These are phyloP conservation scores for Cyrtorhinus lividipennis DNA, from an alignment of 1,140 invertebrate genomes.

Conservation along the genomic window DNA sequence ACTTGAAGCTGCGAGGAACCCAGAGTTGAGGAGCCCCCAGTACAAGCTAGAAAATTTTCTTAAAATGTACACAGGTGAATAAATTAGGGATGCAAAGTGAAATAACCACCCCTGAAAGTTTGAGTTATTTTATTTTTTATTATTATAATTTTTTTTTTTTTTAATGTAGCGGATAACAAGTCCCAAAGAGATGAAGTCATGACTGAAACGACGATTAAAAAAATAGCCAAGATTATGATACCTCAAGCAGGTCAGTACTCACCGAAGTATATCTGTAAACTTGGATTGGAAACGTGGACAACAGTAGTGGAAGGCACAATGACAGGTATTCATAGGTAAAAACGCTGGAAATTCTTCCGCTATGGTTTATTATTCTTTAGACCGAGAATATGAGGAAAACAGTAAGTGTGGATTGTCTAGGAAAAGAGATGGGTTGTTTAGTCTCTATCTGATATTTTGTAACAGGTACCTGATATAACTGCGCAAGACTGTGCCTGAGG, in stretches of 20 bases:
- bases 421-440: too few species aligned
- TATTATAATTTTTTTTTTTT: too few species aligned
- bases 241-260: constrained; percentile 35
- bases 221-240: constrained; percentile 32
- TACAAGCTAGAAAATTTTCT: constrained; percentile 35
- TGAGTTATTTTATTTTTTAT: neutral
- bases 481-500: too few species aligned
- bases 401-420: too few species aligned
- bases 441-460: too few species aligned
- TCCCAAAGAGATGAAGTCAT: constrained; percentile 44
- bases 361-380: too few species aligned
- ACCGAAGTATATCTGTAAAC: constrained; percentile 34
- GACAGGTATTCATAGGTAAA: constrained; percentile 38
- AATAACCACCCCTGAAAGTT: neutral
- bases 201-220: constrained; percentile 32
- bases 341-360: too few species aligned
- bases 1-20: constrained; percentile 34
- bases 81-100: too few species aligned
- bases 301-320: constrained; percentile 39
- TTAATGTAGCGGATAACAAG: too few species aligned
- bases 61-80: neutral
- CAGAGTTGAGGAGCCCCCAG: constrained; percentile 29
- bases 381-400: too few species aligned
- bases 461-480: too few species aligned
- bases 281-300: constrained; percentile 36